Evolutionary conservation across 1,140 invertebrate genomes (phyloP), one percentile per base, ranked within the genome.

Genomic region (Triops cancriformis): DNA sequence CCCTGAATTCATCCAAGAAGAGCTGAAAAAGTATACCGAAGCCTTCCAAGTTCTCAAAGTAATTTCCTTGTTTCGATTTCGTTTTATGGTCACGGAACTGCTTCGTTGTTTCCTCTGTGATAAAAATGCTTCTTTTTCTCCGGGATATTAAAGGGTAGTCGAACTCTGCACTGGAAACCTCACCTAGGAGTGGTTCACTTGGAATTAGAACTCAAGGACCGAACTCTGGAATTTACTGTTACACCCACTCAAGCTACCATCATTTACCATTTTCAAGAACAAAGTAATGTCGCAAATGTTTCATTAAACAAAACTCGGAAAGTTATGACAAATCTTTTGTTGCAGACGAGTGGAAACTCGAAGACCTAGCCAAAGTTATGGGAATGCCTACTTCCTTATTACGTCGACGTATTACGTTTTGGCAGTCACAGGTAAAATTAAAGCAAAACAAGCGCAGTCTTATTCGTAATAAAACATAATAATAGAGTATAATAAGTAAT

Each of bases 221-320:
- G 91, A 82, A 93, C 88, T 73, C 83, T 98, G 42, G 90, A 92
- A 79, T 89, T 98, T 80, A 92, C 90, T 74, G 95, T 98, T 1
- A 92, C 94, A 5, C 96, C 97, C 0, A 91, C 95, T 31, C 94
- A 98, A 84, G 97, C 96, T 0, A 94, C 95, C 0, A 93, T 99
- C 75, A 94, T 99, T 78, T 92, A 94, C 87, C 91, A 97, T 84
- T 99, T 98, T 85, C 92, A 98, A 86, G 89, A 93, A 81, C 94
- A 96, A 87, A 88, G 91, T 92, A 86, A 84, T 76, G 31, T 26
- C 64, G n/a, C 14, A 14, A 64, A 0, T 23, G n/a, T 64, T 64
- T 75, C 72, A 51, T 83, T 51, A 45, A 78, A 28, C 18, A 31
- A 37, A 37, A 37, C 31, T 37, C 2, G 31, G 31, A 37, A 37